A percentile compares a stretch with the other conserved stretches of the same genome.
Conservation (phyloP, 2,113 vertebrate genomes). For the Hipposideros armiger region DNA sequence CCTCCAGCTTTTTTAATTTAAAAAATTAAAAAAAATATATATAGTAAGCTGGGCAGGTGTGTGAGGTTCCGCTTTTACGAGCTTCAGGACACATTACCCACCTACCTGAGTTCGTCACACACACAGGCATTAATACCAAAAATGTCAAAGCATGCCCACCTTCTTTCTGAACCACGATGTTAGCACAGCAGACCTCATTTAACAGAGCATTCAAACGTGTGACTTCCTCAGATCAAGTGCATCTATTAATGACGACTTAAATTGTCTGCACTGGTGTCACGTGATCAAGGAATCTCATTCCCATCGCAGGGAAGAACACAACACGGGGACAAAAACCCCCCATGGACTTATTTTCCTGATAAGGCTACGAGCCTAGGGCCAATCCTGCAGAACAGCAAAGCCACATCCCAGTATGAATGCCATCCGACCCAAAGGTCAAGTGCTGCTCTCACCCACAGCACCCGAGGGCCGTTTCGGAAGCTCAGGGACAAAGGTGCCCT, state of each 20-base stretch:
- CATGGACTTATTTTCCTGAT: neutral
- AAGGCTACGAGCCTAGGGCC: neutral
- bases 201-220: slow-evolving; percentile 79
- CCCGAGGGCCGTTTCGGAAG: neutral
- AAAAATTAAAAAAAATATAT: neutral
- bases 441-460: neutral
- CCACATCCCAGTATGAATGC: neutral
- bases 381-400: neutral
- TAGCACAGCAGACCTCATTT: slow-evolving; percentile 83
- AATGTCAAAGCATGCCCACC: neutral
- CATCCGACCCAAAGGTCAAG: slow-evolving; percentile 21
- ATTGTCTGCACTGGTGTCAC: slow-evolving; percentile 71
- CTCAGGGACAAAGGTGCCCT: neutral
- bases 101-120: rapidly evolving
- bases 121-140: neutral
- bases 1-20: neutral
- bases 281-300: slow-evolving; percentile 73
- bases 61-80: no score
- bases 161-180: slow-evolving; percentile 43
- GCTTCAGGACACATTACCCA: neutral
- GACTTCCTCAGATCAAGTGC: slow-evolving; percentile 77
- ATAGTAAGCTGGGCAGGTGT: neutral
- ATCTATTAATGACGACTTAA: slow-evolving; percentile 83
- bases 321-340: rapidly evolving
- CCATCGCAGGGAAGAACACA: slow-evolving; percentile 34